phyloP scores from a whole-genome alignment of 1,140 invertebrate genomes.

The Papilio xuthus region DNA sequence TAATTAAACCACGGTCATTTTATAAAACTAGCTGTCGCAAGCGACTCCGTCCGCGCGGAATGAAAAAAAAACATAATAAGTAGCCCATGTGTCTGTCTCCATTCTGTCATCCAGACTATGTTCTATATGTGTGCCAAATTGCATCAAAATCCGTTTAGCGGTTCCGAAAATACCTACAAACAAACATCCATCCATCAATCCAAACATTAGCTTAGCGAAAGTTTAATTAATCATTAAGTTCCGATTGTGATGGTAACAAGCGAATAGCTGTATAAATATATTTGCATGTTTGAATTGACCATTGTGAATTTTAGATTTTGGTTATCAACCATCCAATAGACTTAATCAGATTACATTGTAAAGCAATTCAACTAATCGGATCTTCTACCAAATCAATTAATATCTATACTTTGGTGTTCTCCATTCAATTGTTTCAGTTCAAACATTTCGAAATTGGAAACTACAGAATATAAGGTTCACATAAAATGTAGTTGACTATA shows the following conservation, averaged over 20 bases:
- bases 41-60: too few species aligned
- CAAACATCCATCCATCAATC: too few species aligned
- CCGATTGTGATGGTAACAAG: too few species aligned
- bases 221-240: too few species aligned
- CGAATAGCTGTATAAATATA: neutral
- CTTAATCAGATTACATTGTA: neutral
- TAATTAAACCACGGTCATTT: neutral
- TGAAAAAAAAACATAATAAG: too few species aligned
- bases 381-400: conserved; percentile 3
- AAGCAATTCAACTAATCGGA: neutral
- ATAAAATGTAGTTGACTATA: too few species aligned
- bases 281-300: neutral
- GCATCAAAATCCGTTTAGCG: too few species aligned
- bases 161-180: too few species aligned
- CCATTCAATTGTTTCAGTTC: neutral
- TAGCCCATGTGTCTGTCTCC: too few species aligned
- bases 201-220: too few species aligned
- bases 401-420: neutral
- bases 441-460: neutral
- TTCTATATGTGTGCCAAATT: too few species aligned
- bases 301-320: neutral
- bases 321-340: neutral
- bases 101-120: too few species aligned
- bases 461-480: neutral
- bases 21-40: neutral